Conservation (phyloP, 2,797 vertebrate genomes). For the Sarcoramphus papa region DNA sequence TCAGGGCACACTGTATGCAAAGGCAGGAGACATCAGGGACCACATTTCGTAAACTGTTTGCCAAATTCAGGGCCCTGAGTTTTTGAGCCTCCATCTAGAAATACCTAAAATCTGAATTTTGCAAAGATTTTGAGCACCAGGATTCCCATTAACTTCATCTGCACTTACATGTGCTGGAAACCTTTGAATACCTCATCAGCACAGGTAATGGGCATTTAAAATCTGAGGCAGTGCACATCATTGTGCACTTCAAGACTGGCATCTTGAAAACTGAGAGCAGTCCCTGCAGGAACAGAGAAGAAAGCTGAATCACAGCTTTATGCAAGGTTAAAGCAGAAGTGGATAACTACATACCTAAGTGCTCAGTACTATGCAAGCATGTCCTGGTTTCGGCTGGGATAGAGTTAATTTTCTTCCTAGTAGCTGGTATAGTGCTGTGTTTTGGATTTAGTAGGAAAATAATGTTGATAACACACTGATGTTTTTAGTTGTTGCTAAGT, state of each 20-base stretch:
- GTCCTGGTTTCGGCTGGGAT: too few species aligned
- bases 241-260: not conserved
- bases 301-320: not conserved
- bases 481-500: too few species aligned
- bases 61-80: not conserved
- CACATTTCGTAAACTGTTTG: not conserved
- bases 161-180: not conserved
- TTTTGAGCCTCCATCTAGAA: not conserved
- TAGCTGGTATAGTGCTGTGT: too few species aligned
- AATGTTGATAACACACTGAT: too few species aligned
- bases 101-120: not conserved
- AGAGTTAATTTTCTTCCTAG: too few species aligned
- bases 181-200: not conserved
- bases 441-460: too few species aligned
- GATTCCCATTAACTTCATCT: not conserved
- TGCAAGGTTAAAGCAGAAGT: not conserved
- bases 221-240: not conserved
- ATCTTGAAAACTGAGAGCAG: not conserved
- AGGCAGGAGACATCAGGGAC: not conserved
- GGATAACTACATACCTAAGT: accelerated
- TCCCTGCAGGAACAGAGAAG: not conserved
- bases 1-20: not conserved
- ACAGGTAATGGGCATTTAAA: not conserved
- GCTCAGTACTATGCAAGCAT: not conserved
- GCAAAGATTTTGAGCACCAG: not conserved